Conservation (phyloP, 1,140 invertebrate species). For the Drosophila mojavensis region DNA sequence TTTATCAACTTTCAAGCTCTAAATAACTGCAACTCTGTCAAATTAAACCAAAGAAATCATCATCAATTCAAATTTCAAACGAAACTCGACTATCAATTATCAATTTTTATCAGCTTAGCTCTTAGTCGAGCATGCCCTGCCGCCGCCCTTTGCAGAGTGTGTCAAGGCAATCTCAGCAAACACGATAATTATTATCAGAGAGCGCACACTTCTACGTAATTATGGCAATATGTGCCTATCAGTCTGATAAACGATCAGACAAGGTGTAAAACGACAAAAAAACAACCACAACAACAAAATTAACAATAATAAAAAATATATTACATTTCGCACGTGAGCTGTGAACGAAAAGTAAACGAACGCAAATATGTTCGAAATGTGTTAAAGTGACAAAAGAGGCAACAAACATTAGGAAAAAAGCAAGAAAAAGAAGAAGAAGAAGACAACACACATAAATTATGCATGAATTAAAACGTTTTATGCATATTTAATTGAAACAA, state of each 20-base stretch:
- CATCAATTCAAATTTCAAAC: too few relatives aligned
- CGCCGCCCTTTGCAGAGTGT: not conserved
- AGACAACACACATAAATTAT: slow-evolving; percentile 6
- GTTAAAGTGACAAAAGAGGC: slow-evolving; percentile 21
- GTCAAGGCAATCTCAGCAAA: slow-evolving; percentile 12
- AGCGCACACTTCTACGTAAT: slow-evolving; percentile 13
- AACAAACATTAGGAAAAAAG: not conserved
- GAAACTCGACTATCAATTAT: too few relatives aligned
- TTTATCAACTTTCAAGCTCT: too few relatives aligned
- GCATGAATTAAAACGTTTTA: slow-evolving; percentile 15
- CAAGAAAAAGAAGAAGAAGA: not conserved
- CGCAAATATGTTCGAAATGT: slow-evolving; percentile 19
- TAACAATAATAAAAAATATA: not conserved
- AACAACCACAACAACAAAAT: not conserved
- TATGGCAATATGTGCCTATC: slow-evolving; percentile 20
- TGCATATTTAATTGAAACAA: slow-evolving; percentile 26
- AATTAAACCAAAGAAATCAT: too few relatives aligned
- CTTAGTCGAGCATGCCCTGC: not conserved
- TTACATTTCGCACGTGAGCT: slow-evolving; percentile 34
- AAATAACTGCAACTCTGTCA: too few relatives aligned
- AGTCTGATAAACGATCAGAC: slow-evolving; percentile 14
- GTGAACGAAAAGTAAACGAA: slow-evolving; percentile 4
- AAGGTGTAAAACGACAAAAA: slow-evolving; percentile 15
- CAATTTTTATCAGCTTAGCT: not conserved
- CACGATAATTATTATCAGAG: slow-evolving; percentile 21